Conservation (phyloP, 53 echinoderm and acorn worm genomes). For the Actinopyga echinites region DNA sequence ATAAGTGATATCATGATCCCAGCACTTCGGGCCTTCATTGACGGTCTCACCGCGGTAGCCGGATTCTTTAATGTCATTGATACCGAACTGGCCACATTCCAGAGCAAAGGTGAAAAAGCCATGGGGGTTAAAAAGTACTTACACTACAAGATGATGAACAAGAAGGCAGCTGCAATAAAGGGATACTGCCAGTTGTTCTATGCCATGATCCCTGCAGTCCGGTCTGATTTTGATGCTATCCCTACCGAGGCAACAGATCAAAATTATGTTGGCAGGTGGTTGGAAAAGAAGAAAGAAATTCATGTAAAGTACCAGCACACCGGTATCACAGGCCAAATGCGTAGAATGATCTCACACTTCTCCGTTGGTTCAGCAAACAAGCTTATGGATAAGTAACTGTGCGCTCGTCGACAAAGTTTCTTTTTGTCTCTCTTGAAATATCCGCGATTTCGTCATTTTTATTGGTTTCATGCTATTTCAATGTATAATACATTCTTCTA, state of each 20-base stretch:
- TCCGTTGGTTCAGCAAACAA: neutral
- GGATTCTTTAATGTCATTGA: conserved; percentile 31
- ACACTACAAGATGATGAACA: conserved; percentile 6
- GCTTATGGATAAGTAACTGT: neutral
- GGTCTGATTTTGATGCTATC: conserved; percentile 10
- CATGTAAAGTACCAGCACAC: neutral
- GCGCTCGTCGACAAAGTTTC: too few relatives aligned
- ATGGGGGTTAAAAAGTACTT: neutral
- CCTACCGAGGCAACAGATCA: neutral
- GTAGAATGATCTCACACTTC: neutral
- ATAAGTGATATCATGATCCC: conserved; percentile 18
- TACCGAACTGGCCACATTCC: neutral
- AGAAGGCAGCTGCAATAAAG: neutral
- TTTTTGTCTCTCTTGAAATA: too few relatives aligned
- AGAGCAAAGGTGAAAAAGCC: conserved; percentile 8
- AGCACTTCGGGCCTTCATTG: conserved; percentile 18
- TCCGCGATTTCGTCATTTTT: too few relatives aligned
- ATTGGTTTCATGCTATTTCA: too few relatives aligned
- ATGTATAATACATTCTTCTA: too few relatives aligned
- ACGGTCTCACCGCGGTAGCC: neutral
- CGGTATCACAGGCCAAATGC: neutral
- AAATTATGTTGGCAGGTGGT: conserved; percentile 1
- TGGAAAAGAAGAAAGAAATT: neutral
- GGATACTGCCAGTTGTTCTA: neutral
- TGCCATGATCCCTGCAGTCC: neutral